These are phyloP conservation scores for Alcis repandata DNA, from an alignment of 2,888 invertebrate genomes.

Conservation along the genomic window DNA sequence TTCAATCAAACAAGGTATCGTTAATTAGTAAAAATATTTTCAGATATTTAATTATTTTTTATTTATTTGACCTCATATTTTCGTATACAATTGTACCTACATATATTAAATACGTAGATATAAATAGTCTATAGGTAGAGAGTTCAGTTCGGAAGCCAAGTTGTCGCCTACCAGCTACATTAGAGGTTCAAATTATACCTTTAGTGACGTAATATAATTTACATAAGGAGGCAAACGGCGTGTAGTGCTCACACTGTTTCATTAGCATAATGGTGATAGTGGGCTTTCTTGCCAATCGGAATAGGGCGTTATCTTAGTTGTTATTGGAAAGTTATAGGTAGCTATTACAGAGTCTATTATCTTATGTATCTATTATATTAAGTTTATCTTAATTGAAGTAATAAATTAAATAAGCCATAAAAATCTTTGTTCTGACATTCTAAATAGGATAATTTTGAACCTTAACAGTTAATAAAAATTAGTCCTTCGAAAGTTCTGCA, in stretches of 20 bases:
- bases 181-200: constrained; percentile 23
- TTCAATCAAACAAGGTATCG: no score
- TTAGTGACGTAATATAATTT: constrained; percentile 29
- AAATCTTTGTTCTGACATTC: no score
- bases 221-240: constrained; percentile 27
- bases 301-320: constrained; percentile 6
- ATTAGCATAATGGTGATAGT: constrained; percentile 31
- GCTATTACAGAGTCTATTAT: background rate
- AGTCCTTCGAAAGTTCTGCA: no score
- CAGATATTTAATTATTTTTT: no score
- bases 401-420: no score
- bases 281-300: constrained; percentile 14
- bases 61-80: no score
- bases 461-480: no score
- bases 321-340: constrained; percentile 7
- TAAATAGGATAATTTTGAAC: background rate
- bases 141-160: constrained; percentile 3
- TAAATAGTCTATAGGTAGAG: no score
- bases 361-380: background rate
- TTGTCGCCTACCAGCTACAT: constrained; percentile 8
- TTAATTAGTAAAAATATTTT: no score
- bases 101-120: no score
- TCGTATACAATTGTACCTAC: no score
- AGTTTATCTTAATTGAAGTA: no score
- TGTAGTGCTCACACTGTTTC: constrained; percentile 25